These are phyloP conservation scores for Sympetrum striolatum DNA, from an alignment of 2,888 invertebrate species.

Conservation along the genomic window DNA sequence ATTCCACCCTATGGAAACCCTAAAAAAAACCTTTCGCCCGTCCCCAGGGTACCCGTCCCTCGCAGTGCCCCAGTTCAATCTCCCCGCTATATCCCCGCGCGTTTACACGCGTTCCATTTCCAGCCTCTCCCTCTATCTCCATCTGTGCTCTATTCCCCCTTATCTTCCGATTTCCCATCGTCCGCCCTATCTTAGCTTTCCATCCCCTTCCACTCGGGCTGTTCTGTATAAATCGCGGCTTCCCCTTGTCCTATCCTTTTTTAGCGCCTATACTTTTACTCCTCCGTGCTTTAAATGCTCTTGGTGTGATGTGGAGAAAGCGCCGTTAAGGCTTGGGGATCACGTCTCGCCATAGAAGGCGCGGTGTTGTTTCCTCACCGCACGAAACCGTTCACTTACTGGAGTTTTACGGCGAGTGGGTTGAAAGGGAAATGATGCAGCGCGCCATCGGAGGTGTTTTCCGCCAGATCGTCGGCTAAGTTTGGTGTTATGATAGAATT, in stretches of 20 bases:
- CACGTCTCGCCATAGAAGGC: too few species aligned
- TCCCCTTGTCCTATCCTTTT: not conserved
- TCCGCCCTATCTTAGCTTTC: not conserved
- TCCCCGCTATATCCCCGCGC: not conserved
- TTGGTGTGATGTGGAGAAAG: too few species aligned
- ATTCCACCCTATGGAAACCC: not conserved
- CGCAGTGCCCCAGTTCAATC: not conserved
- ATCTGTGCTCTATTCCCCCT: not conserved
- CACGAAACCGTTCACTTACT: too few species aligned
- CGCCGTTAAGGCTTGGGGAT: too few species aligned
- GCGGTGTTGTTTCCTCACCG: too few species aligned
- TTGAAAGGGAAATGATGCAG: too few species aligned
- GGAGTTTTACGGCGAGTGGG: too few species aligned
- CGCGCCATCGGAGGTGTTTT: too few species aligned
- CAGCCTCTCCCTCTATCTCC: not conserved
- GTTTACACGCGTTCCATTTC: not conserved
- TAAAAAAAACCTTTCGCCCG: not conserved
- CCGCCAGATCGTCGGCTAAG: too few species aligned
- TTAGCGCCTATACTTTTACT: not conserved
- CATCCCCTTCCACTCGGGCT: not conserved
- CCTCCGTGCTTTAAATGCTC: not conserved
- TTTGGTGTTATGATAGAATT: too few species aligned
- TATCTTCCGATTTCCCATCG: not conserved
- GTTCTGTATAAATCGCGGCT: not conserved
- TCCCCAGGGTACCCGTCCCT: not conserved